Base-by-base conservation (phyloP, 2,888 invertebrate genomes). In the Amblyjoppa proteus region DNA sequence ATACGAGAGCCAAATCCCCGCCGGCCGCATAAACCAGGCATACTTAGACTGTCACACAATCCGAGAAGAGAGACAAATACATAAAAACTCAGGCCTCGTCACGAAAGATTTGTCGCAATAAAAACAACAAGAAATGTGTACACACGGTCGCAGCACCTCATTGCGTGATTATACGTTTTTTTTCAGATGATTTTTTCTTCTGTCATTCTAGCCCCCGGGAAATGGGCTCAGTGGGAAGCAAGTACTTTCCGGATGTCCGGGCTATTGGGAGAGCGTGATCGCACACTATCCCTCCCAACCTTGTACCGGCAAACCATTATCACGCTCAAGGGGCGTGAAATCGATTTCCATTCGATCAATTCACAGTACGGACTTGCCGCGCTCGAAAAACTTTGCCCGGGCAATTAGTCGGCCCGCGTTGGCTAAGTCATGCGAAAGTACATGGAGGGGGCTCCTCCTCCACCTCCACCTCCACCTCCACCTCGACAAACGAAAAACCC, bases 311-410 rank as follows among this genome's bases (percentile, higher is more conserved):
- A 80, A 86, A 84, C 84, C 84, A 87, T 86, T 87, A 86, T 84
- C 84, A 84, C 85, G 85, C 85, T 86, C 85, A 78, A 82, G 75
- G 75, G 77, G 83, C 87, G 87, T 88, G 88, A 88, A 88, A 89
- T 89, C 88, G 89, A 89, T 89, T 89, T 89, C 88, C 86, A 89
- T 89, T 88, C 85, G 88, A 87, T 87, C 88, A 85, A 88, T 89
- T 88, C 86, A 74, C 83, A 81, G 83, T 86, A 86, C 83, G 85
- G 83, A 86, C 64, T 83, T 81, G 85, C 73, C 70, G 79, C 80
- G 80, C 79, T 82, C 79, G 83, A 87, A 87, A 87, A 89, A 89
- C 85, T 88, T 88, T 84, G 86, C 86, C 85, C 84, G 80, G 87
- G 88, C 89, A 89, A 89, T 89, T 89, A 89, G 88, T 88, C 88